Evolutionary conservation across 2,888 invertebrate species (phyloP).

Genomic region (Nezara viridula): DNA sequence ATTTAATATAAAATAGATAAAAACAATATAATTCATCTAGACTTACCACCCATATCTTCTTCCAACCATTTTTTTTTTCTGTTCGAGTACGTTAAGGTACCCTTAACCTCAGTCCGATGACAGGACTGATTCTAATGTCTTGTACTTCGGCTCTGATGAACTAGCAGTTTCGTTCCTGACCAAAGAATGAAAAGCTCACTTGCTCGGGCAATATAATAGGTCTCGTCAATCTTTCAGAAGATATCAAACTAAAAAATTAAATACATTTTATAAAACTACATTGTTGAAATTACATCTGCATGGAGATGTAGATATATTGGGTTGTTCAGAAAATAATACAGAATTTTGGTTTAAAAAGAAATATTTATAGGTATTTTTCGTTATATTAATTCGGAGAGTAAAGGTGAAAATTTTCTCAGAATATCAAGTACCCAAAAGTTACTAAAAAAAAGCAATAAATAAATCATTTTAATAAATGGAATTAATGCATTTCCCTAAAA

Average conservation of each 20-base stretch:
- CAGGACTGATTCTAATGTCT: constrained; percentile 96
- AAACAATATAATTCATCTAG: background rate
- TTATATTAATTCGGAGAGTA: no score
- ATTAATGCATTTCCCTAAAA: no score
- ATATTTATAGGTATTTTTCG: no score
- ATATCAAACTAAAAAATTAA: constrained; percentile 64
- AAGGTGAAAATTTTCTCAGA: no score
- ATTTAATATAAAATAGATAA: no score
- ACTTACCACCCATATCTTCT: constrained; percentile 97
- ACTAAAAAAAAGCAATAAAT: no score
- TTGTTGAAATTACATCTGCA: no score
- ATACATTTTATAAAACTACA: background rate
- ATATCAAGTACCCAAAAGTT: no score
- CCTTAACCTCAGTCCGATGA: constrained; percentile 97
- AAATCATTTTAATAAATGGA: no score
- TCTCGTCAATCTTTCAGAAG: constrained; percentile 65
- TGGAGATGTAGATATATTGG: no score
- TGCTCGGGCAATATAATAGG: constrained; percentile 64
- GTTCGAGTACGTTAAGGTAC: constrained; percentile 96
- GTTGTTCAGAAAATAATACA: no score
- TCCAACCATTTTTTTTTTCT: constrained; percentile 98
- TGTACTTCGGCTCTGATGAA: constrained; percentile 79
- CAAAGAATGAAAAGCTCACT: constrained; percentile 67
- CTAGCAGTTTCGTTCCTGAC: constrained; percentile 58
- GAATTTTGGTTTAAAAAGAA: no score